Evolutionary conservation across 1,140 invertebrate genomes (phyloP).

Genomic region (Thalassaphorura encarpata): DNA sequence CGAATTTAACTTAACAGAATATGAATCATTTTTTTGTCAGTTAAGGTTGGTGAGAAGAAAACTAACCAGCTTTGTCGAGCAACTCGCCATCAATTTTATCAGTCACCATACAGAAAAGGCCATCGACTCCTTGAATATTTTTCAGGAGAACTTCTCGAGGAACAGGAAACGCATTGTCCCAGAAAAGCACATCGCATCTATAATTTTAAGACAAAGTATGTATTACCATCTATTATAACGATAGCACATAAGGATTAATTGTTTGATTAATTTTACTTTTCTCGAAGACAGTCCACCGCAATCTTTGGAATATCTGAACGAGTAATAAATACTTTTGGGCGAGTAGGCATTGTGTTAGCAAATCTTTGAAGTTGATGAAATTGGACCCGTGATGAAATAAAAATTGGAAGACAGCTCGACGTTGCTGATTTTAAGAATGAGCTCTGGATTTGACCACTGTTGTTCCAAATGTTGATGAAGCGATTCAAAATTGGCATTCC

Average conservation of each 20-base stretch:
- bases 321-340: slow-evolving; percentile 46
- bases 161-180: slow-evolving; percentile 52
- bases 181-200: slow-evolving; percentile 63
- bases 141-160: slow-evolving; percentile 57
- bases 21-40: too few species aligned
- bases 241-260: slow-evolving; percentile 8
- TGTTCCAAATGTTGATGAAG: too few species aligned
- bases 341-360: neutral
- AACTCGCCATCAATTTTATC: slow-evolving; percentile 76
- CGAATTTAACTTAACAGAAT: slow-evolving; percentile 38
- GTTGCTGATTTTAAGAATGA: too few species aligned
- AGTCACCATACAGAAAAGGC: slow-evolving; percentile 66
- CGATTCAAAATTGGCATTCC: too few species aligned
- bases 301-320: slow-evolving; percentile 45
- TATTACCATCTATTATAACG: slow-evolving; percentile 6
- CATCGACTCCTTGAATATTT: slow-evolving; percentile 59
- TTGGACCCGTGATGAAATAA: too few species aligned
- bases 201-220: too few species aligned
- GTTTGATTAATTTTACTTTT: slow-evolving; percentile 41
- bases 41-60: too few species aligned
- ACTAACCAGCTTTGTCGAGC: slow-evolving; percentile 53
- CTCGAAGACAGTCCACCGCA: slow-evolving; percentile 44
- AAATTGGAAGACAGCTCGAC: too few species aligned
- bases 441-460: too few species aligned
- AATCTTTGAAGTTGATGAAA: too few species aligned